phyloP scores from a whole-genome alignment of 2,113 vertebrate genomes.

The Morone chrysops region DNA sequence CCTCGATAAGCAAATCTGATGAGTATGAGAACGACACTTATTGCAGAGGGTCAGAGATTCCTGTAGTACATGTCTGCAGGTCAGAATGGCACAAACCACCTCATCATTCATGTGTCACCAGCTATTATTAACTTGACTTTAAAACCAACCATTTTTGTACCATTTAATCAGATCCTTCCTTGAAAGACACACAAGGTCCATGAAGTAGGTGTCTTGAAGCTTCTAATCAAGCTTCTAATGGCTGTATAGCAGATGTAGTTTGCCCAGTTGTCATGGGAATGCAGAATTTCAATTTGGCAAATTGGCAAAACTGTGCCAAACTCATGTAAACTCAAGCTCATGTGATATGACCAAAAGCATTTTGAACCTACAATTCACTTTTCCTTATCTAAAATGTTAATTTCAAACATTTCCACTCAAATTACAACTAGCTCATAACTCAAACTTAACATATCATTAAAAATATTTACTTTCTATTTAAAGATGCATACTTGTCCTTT shows the following conservation, averaged over 20 bases:
- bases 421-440: background rate
- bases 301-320: background rate
- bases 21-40: background rate
- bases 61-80: background rate
- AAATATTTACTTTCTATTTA: background rate
- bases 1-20: slow-evolving; percentile 22
- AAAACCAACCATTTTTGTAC: background rate
- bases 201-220: background rate
- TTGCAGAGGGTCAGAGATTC: background rate
- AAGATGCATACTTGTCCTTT: background rate
- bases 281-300: no score
- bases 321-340: background rate
- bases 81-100: background rate
- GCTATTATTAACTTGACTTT: background rate
- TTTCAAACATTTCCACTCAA: background rate
- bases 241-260: background rate
- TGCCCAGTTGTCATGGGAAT: background rate
- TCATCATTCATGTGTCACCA: background rate
- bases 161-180: background rate
- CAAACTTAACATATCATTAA: background rate
- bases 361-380: background rate
- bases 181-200: background rate
- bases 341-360: background rate
- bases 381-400: background rate
- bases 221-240: background rate